phyloP scores from a whole-genome alignment of 2,888 invertebrate genomes.

The Dryocosmus kuriphilus region DNA sequence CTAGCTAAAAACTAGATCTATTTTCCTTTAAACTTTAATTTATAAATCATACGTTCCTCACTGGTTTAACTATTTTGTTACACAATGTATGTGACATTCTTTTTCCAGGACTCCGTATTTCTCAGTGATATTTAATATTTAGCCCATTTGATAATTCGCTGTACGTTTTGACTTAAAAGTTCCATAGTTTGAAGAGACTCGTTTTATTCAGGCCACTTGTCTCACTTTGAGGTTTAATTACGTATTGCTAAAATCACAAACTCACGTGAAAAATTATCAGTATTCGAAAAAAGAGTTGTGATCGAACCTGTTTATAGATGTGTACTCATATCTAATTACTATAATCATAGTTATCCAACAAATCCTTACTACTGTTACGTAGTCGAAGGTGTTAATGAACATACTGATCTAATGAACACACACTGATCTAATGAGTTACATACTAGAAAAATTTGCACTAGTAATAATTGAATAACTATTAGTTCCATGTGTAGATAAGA shows the following conservation, averaged over 20 bases:
- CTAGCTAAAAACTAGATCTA: too few species aligned
- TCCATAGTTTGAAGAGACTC: background rate
- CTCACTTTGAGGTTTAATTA: background rate
- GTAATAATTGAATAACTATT: constrained; percentile 3
- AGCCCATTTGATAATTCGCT: too few species aligned
- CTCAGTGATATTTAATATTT: too few species aligned
- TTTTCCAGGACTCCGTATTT: too few species aligned
- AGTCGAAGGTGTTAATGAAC: background rate
- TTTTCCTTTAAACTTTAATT: too few species aligned
- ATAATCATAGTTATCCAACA: background rate
- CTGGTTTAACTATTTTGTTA: too few species aligned
- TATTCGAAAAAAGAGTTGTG: background rate
- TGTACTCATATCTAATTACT: background rate
- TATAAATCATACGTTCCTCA: too few species aligned
- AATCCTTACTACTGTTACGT: background rate
- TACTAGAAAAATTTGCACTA: background rate
- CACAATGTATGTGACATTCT: background rate
- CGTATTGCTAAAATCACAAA: background rate
- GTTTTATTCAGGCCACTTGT: background rate
- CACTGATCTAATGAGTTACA: background rate
- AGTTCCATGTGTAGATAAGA: background rate
- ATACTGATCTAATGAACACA: background rate
- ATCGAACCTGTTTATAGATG: background rate
- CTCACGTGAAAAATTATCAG: background rate
- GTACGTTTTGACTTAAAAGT: too few species aligned